Base-by-base conservation (phyloP, 2,797 vertebrate genomes). In the Simalia tracyae region DNA sequence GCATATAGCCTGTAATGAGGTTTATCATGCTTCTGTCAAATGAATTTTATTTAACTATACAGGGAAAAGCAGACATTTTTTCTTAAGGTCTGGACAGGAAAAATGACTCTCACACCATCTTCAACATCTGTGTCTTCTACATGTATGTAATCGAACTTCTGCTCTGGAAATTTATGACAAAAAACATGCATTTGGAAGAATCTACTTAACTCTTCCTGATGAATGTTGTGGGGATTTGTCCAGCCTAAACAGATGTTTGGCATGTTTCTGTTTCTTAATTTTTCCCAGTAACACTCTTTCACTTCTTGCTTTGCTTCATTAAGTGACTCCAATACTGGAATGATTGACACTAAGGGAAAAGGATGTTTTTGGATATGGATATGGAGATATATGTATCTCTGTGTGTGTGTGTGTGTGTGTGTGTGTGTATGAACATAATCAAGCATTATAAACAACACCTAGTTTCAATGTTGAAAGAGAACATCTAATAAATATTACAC, bases 301-400 rank as follows among this genome's bases (percentile, higher is more conserved):
- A 94, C 90, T 94, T 93, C 50, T 84, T 94, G 94, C 72, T 90
- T 86, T 87, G 63, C 91, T 84, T 84, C 66, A 90, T 24, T 84
- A 42, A 89, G 11, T 66, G 50, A 56, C 90, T 93, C 46, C 90
- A 94, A n/a, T 59, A 92, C 92, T 87, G 94, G 72, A 87, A 86
- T 93, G 94, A 93, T 93, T 89, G 91, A 93, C 92, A 96, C 94
- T 95, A 96, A 6, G 76, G 92, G 66, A 90, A 94, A 94, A 14
- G 95, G 93, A 61, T 64, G 42, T 10, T 72, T 42, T 86, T 0
- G 86, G 89, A 85, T 92, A 76, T 1, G 36, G 36, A 36, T 36
- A 36, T 36, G 36, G 36, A 36, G 2, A 36, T 36, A 36, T 36
- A 36, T 36, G 36, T 36, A 36, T 50, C 50, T 50, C 3, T 50